phyloP scores from a whole-genome alignment of 2,113 vertebrate species.

The Phaetusa simplex region DNA sequence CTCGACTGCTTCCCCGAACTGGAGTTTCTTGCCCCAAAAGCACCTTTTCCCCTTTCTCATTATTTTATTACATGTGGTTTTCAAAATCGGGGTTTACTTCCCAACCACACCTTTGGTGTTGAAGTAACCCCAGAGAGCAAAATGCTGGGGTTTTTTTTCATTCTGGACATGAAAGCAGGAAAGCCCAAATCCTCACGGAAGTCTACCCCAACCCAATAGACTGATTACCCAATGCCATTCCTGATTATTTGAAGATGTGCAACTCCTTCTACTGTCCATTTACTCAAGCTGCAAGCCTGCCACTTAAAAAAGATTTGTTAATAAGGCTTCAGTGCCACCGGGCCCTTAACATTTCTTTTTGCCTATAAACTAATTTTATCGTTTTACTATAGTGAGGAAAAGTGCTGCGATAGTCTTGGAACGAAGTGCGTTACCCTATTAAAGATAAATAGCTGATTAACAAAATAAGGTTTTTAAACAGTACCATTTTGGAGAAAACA shows the following conservation, averaged over 20 bases:
- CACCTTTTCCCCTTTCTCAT: not conserved
- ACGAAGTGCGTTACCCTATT: not conserved
- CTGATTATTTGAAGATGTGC: not conserved
- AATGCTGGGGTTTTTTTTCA: rapidly evolving
- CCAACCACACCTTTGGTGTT: not conserved
- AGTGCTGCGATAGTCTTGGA: not conserved
- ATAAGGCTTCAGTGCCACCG: not conserved
- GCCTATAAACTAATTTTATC: conserved; percentile 53
- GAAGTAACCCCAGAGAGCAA: not conserved
- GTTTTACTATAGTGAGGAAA: not conserved
- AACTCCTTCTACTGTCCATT: not conserved
- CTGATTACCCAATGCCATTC: not conserved
- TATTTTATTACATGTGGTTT: not conserved
- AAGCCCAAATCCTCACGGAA: not conserved
- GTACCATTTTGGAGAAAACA: not conserved
- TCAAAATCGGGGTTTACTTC: not conserved
- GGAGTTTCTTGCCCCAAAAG: not conserved
- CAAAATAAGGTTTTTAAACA: not conserved
- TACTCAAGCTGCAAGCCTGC: not conserved
- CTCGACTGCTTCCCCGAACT: rapidly evolving
- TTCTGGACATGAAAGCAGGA: rapidly evolving
- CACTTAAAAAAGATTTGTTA: conserved; percentile 58
- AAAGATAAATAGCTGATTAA: not conserved
- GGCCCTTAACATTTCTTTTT: conserved; percentile 41
- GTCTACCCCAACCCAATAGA: not conserved